Percentiles rank a stretch among this genome's conserved stretches.
Conservation (phyloP, 1,140 invertebrate genomes). For the Centruroides sculpturatus region DNA sequence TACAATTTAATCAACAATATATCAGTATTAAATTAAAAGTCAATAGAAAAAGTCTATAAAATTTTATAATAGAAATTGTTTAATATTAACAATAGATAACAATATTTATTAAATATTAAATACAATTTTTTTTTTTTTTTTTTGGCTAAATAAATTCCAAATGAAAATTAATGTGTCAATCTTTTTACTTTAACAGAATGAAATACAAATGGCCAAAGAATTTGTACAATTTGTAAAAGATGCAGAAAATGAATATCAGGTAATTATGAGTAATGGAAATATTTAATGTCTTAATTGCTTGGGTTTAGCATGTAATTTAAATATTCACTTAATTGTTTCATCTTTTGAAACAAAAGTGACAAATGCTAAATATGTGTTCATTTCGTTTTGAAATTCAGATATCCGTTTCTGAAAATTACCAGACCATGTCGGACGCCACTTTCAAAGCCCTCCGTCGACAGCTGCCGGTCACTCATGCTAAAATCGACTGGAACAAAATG, state of each 20-base stretch:
- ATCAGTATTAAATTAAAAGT: too few species aligned
- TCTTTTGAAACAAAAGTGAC: too few species aligned
- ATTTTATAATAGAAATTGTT: too few species aligned
- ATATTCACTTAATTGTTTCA: not conserved
- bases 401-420: conserved; percentile 93
- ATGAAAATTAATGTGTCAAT: too few species aligned
- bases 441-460: conserved; percentile 95
- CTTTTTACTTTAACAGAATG: conserved; percentile 34
- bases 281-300: not conserved
- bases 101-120: too few species aligned
- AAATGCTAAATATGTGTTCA: too few species aligned
- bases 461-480: conserved; percentile 92
- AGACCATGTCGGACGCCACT: conserved; percentile 97
- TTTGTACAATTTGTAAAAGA: conserved; percentile 74
- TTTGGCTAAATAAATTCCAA: too few species aligned
- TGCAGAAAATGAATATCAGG: conserved; percentile 86
- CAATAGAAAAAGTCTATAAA: too few species aligned
- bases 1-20: too few species aligned
- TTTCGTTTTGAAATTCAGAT: conserved; percentile 30
- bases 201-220: conserved; percentile 76
- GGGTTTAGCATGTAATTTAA: not conserved
- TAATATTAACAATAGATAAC: too few species aligned
- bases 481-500: conserved; percentile 99
- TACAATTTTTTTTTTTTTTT: too few species aligned
- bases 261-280: conserved; percentile 10